Evolutionary conservation across 2,113 vertebrate genomes (phyloP).

Genomic region (Notothenia rossii): DNA sequence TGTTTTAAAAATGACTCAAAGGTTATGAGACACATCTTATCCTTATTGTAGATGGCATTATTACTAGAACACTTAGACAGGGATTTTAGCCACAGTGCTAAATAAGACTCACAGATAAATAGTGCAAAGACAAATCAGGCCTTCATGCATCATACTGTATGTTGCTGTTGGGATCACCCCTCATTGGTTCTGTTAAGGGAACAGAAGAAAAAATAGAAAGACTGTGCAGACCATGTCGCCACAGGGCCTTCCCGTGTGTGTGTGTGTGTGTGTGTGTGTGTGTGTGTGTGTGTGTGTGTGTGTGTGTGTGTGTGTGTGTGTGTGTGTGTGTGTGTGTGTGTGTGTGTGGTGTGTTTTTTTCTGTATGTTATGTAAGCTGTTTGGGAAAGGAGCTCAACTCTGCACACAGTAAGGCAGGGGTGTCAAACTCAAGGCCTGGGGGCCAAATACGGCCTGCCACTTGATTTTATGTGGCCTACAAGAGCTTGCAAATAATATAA

Average conservation of each 20-base stretch:
- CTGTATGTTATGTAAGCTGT: constrained; percentile 68
- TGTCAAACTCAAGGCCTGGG: no score
- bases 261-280: not conserved
- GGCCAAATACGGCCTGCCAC: no score
- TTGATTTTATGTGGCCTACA: no score
- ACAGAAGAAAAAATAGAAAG: constrained; percentile 44
- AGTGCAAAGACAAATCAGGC: not conserved
- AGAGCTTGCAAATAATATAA: no score
- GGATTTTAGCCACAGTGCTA: not conserved
- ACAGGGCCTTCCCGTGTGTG: constrained; percentile 44
- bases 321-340: constrained; percentile 5
- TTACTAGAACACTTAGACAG: not conserved
- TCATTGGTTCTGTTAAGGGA: constrained; percentile 57
- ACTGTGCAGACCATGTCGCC: constrained; percentile 65
- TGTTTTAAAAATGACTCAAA: not conserved
- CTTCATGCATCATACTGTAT: constrained; percentile 35
- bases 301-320: constrained; percentile 41
- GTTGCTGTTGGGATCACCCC: constrained; percentile 42
- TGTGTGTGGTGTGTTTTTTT: constrained; percentile 30
- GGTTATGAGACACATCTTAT: not conserved
- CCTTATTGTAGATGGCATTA: not conserved
- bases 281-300: constrained; percentile 12
- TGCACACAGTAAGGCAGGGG: constrained; percentile 9
- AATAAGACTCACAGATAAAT: constrained; percentile 8
- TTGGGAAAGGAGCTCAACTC: constrained; percentile 55